Evolutionary conservation across 2,888 invertebrate genomes (phyloP).

Genomic region (Spilarctia lutea): DNA sequence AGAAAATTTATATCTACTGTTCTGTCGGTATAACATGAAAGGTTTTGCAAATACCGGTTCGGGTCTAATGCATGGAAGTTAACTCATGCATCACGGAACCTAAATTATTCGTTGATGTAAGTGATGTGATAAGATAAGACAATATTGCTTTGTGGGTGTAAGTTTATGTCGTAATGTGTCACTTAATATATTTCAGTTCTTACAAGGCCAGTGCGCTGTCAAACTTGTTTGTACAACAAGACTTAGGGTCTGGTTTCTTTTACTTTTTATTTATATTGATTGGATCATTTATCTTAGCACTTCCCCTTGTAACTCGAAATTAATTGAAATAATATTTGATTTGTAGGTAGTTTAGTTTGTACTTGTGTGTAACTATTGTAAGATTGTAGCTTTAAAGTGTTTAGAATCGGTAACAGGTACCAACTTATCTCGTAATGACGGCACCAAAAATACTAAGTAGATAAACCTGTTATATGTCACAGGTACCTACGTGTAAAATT

Average conservation of each 20-base stretch:
- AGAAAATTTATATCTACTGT: neutral
- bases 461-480: neutral
- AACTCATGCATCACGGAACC: slow-evolving; percentile 51
- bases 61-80: slow-evolving; percentile 49
- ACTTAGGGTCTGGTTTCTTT: slow-evolving; percentile 29
- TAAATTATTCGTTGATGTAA: slow-evolving; percentile 67
- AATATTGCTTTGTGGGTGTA: slow-evolving; percentile 75
- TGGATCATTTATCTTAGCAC: neutral
- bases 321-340: neutral
- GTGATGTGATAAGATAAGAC: slow-evolving; percentile 69
- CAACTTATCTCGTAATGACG: slow-evolving; percentile 16
- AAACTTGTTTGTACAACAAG: slow-evolving; percentile 68
- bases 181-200: slow-evolving; percentile 64
- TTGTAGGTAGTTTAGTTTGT: too few species aligned
- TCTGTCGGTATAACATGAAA: neutral
- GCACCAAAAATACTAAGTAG: slow-evolving; percentile 19
- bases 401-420: slow-evolving; percentile 12
- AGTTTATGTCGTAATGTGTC: slow-evolving; percentile 73
- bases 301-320: neutral
- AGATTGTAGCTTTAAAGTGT: slow-evolving; percentile 14
- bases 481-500: neutral
- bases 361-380: slow-evolving; percentile 18
- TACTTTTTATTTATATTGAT: neutral
- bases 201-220: slow-evolving; percentile 74
- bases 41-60: neutral